Percentiles rank a stretch among this genome's conserved stretches.
These are phyloP conservation scores for Gephyroberyx darwinii DNA, from an alignment of 2,797 vertebrate species.

Conservation along the genomic window DNA sequence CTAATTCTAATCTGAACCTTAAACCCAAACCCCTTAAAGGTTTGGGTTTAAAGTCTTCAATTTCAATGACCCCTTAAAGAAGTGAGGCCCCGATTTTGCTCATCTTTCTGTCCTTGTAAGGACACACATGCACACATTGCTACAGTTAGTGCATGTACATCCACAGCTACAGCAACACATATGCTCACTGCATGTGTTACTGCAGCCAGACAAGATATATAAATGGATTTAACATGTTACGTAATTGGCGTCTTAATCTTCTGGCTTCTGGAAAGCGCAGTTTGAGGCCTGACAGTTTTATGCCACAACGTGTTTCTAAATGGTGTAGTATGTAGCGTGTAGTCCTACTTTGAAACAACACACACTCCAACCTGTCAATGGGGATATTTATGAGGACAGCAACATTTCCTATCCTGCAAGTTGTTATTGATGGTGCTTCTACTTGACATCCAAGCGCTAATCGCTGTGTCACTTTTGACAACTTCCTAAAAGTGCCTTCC, in stretches of 20 bases:
- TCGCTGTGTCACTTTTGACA: neutral
- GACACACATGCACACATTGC: neutral
- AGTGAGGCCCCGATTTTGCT: too few relatives aligned
- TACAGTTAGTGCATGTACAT: neutral
- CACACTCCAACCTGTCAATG: conserved; percentile 1
- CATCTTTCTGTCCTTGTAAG: too few relatives aligned
- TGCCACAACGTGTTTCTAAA: neutral
- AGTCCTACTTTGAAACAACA: conserved; percentile 10
- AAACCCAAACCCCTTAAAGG: too few relatives aligned
- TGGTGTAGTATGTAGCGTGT: neutral
- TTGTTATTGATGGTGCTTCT: conserved; percentile 18
- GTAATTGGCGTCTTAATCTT: conserved; percentile 12
- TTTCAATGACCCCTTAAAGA: too few relatives aligned
- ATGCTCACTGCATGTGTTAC: conserved; percentile 5
- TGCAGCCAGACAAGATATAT: conserved; percentile 24
- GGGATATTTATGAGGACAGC: conserved; percentile 21
- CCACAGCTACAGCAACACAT: neutral
- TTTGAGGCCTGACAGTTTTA: conserved; percentile 9
- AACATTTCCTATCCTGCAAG: conserved; percentile 22
- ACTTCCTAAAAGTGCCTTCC: neutral
- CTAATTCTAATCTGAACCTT: too few relatives aligned
- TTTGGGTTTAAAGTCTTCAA: too few relatives aligned
- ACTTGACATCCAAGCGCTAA: neutral
- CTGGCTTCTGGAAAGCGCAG: conserved; percentile 1
- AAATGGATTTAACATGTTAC: conserved; percentile 26